phyloP scores from a whole-genome alignment of 2,113 vertebrate genomes.

The Hirundichthys speculiger region DNA sequence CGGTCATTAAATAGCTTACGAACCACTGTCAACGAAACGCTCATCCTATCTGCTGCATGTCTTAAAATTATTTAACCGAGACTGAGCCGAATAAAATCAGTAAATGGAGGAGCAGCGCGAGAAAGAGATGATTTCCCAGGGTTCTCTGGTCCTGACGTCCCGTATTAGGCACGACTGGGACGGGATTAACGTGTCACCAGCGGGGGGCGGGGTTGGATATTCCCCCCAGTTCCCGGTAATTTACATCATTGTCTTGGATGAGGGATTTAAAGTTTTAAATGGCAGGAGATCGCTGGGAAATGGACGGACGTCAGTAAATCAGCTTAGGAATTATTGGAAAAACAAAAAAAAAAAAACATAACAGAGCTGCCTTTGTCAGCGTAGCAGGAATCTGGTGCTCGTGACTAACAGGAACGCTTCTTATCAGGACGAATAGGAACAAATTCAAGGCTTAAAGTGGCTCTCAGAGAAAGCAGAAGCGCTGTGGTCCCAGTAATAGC shows the following conservation, averaged over 20 bases:
- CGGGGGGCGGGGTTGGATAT: constrained; percentile 6
- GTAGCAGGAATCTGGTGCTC: not conserved
- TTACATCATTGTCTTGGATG: constrained; percentile 9
- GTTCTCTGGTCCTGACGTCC: not conserved
- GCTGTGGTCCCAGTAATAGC: no score
- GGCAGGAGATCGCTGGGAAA: constrained; percentile 4
- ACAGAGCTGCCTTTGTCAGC: no score
- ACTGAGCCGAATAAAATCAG: no score
- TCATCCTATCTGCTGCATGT: no score
- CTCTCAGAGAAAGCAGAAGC: not conserved
- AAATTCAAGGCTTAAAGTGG: no score
- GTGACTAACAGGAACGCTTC: not conserved
- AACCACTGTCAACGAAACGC: no score
- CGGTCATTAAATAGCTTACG: no score
- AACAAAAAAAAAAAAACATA: no score
- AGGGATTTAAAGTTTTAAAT: constrained; percentile 7
- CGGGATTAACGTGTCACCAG: constrained; percentile 2
- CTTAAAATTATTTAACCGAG: no score
- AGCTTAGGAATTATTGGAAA: not conserved
- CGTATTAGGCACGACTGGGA: not conserved
- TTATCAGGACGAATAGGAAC: not conserved
- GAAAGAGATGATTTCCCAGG: not conserved
- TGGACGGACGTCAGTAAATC: constrained; percentile 2
- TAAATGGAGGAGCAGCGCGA: no score
- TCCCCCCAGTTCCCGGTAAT: constrained; percentile 6